Evolutionary conservation across 2,113 vertebrate genomes (phyloP).

Genomic region (Dromaius novaehollandiae): DNA sequence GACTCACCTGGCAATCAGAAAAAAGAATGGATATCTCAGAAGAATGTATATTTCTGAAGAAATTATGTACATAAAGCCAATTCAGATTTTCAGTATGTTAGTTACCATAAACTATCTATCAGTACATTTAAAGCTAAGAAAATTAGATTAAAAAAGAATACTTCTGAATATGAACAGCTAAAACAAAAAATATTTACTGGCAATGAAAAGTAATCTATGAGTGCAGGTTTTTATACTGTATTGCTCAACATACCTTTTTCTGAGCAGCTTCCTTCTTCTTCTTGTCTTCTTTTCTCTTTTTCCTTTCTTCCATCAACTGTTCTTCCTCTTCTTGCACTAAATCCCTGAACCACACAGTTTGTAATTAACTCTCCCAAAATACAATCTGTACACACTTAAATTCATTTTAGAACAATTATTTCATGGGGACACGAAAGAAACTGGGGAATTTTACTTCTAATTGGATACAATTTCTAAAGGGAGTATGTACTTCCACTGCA

Average conservation of each 20-base stretch:
- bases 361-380: constrained; percentile 81
- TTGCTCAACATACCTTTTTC: constrained; percentile 84
- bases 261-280: constrained; percentile 89
- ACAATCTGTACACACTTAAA: constrained; percentile 68
- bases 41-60: neutral
- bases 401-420: constrained; percentile 60
- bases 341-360: constrained; percentile 86
- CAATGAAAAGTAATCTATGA: neutral
- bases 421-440: constrained; percentile 21
- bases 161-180: neutral
- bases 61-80: neutral
- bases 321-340: constrained; percentile 88
- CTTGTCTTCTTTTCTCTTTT: constrained; percentile 89
- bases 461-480: constrained; percentile 19
- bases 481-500: neutral
- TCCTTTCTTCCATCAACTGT: constrained; percentile 96
- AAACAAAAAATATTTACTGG: neutral
- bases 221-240: neutral
- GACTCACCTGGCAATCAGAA: neutral
- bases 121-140: neutral
- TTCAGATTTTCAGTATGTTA: neutral
- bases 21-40: neutral
- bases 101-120: neutral
- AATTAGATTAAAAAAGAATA: neutral
- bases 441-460: constrained; percentile 39